Conservation (phyloP, 92 coral and sea anemone genomes). For the Epizoanthus rinbou region DNA sequence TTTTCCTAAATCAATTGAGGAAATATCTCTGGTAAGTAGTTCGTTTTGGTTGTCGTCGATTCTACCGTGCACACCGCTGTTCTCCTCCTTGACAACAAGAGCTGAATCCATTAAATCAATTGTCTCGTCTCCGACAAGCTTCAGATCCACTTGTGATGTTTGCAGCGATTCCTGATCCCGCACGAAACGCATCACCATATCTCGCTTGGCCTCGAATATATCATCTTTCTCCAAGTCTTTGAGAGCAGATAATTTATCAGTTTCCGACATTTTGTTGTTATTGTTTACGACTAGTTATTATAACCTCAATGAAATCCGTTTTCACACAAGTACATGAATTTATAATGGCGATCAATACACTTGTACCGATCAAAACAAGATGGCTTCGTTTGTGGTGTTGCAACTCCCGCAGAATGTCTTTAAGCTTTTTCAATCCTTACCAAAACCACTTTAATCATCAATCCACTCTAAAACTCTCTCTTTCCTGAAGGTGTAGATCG, state of each 20-base stretch:
- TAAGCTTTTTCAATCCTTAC: neutral
- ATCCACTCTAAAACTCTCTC: neutral
- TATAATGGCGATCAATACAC: slow-evolving; percentile 38
- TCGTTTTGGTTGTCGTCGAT: slow-evolving; percentile 23
- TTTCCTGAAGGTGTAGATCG: neutral
- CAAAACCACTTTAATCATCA: neutral
- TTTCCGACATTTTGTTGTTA: slow-evolving; percentile 27
- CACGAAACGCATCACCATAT: slow-evolving; percentile 87
- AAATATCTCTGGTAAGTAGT: slow-evolving; percentile 12
- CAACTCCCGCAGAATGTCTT: neutral
- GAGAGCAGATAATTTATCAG: slow-evolving; percentile 29
- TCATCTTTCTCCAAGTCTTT: slow-evolving; percentile 58
- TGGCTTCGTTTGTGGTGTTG: neutral
- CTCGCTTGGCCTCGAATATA: slow-evolving; percentile 77
- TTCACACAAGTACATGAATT: slow-evolving; percentile 34
- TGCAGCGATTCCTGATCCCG: slow-evolving; percentile 93
- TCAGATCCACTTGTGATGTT: slow-evolving; percentile 81
- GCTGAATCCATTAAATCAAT: slow-evolving; percentile 92
- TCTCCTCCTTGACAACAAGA: slow-evolving; percentile 61
- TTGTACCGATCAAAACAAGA: slow-evolving; percentile 15
- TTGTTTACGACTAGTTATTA: slow-evolving; percentile 1
- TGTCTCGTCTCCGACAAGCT: slow-evolving; percentile 83
- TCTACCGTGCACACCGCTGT: slow-evolving; percentile 20
- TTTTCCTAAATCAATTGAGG: slow-evolving; percentile 24
- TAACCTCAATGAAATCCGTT: slow-evolving; percentile 25